Conservation (phyloP, 53 echinoderm and acorn worm genomes). For the Arbacia lixula region DNA sequence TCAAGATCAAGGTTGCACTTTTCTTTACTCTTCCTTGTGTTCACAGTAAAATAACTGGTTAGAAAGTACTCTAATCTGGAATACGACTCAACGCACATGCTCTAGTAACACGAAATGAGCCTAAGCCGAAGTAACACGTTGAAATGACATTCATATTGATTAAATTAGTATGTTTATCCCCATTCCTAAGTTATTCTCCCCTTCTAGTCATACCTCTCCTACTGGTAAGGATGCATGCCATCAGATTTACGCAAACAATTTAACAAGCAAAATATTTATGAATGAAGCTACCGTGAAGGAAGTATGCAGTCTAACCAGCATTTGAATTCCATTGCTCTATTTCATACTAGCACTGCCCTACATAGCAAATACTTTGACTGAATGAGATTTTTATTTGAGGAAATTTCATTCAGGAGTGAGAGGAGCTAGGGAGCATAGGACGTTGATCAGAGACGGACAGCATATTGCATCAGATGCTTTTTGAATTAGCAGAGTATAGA, state of each 20-base stretch:
- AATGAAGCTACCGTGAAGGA: conserved; percentile 8
- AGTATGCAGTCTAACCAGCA: not conserved
- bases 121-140: conserved; percentile 1
- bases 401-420: conserved; percentile 35
- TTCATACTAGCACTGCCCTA: not conserved
- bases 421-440: too few species aligned
- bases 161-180: conserved; percentile 50
- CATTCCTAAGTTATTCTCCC: conserved; percentile 23
- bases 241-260: conserved; percentile 15
- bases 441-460: too few species aligned
- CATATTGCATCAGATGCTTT: too few species aligned
- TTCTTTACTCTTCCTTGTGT: too few species aligned
- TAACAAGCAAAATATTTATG: conserved; percentile 32
- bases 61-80: too few species aligned
- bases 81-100: conserved; percentile 40
- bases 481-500: too few species aligned
- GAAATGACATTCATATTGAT: conserved; percentile 31
- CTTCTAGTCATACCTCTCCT: conserved; percentile 1
- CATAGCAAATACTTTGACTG: not conserved
- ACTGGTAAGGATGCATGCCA: not conserved
- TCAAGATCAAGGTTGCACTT: too few species aligned
- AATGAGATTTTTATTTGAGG: conserved; percentile 25
- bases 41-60: too few species aligned
- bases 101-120: conserved; percentile 30
- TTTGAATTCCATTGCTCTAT: conserved; percentile 8